Evolutionary conservation across 2,113 vertebrate genomes (phyloP).

Genomic region (Myotis yumanensis): DNA sequence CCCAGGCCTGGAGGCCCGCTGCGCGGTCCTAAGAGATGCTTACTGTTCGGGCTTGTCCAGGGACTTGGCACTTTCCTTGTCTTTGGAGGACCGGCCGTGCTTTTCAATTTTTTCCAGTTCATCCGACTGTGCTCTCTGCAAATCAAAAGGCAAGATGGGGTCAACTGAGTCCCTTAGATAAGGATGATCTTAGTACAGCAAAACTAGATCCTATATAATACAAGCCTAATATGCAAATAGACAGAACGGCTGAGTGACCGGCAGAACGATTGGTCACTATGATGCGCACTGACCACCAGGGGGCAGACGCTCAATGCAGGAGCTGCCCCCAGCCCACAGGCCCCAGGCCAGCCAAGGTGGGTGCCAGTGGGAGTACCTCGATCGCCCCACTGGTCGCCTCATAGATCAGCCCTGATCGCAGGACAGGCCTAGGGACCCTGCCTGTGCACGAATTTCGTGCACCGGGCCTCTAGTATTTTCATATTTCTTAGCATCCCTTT

Average conservation of each 20-base stretch:
- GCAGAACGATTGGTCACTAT: too few relatives aligned
- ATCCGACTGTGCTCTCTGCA: slow-evolving; percentile 93
- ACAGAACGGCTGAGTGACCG: too few relatives aligned
- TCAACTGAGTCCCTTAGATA: slow-evolving; percentile 23
- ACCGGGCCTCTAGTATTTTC: neutral
- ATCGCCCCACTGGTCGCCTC: too few relatives aligned
- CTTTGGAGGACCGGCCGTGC: slow-evolving; percentile 90
- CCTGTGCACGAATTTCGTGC: too few relatives aligned
- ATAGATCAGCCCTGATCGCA: too few relatives aligned
- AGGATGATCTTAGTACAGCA: slow-evolving; percentile 67
- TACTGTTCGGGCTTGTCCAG: slow-evolving; percentile 99
- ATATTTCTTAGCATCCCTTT: slow-evolving; percentile 60
- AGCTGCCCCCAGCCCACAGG: too few relatives aligned
- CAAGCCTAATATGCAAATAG: too few relatives aligned
- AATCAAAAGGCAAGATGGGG: slow-evolving; percentile 55
- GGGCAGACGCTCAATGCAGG: too few relatives aligned
- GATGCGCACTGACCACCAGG: too few relatives aligned
- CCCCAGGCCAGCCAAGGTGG: too few relatives aligned
- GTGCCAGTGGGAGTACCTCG: too few relatives aligned
- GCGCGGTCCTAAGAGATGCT: slow-evolving; percentile 57
- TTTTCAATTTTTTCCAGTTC: slow-evolving; percentile 94
- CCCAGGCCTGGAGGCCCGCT: accelerated
- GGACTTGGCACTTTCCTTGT: slow-evolving; percentile 90
- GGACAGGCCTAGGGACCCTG: too few relatives aligned
- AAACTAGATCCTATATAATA: neutral